These are phyloP conservation scores for Polyommatus iphigenia DNA, from an alignment of 2,888 invertebrate genomes.

Conservation along the genomic window DNA sequence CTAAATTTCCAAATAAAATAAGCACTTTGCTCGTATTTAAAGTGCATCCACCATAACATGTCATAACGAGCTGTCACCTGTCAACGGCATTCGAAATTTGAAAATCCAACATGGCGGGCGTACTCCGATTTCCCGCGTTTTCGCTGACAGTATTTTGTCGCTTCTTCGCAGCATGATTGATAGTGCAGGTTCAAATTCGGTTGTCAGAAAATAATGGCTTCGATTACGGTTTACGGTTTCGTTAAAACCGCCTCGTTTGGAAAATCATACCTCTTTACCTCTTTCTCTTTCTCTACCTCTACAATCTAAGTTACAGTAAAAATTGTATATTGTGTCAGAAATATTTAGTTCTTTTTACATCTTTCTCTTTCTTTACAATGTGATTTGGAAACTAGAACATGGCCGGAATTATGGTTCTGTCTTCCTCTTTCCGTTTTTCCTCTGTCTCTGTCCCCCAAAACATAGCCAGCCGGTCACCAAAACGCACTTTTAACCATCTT, in stretches of 20 bases:
- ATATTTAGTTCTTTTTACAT: too few species aligned
- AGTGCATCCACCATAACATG: slow-evolving; percentile 1
- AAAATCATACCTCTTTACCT: too few species aligned
- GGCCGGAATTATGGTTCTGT: too few species aligned
- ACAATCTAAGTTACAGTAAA: too few species aligned
- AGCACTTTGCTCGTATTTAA: neutral
- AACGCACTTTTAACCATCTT: too few species aligned
- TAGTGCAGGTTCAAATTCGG: neutral
- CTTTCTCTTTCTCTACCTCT: too few species aligned
- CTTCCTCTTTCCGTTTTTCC: too few species aligned
- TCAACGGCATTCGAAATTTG: slow-evolving; percentile 10
- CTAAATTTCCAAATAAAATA: neutral
- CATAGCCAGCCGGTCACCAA: too few species aligned
- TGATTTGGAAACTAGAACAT: too few species aligned
- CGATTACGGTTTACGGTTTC: neutral
- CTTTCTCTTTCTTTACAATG: too few species aligned
- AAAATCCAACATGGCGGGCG: slow-evolving; percentile 11
- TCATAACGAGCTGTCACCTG: slow-evolving; percentile 11
- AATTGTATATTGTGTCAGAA: too few species aligned
- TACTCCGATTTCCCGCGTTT: neutral
- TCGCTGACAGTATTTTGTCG: neutral
- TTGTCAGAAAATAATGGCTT: neutral
- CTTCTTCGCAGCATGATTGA: neutral
- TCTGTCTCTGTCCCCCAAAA: too few species aligned
- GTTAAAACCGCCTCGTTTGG: neutral